Conservation (phyloP, 1,140 invertebrate genomes). For the Marisa cornuarietis region DNA sequence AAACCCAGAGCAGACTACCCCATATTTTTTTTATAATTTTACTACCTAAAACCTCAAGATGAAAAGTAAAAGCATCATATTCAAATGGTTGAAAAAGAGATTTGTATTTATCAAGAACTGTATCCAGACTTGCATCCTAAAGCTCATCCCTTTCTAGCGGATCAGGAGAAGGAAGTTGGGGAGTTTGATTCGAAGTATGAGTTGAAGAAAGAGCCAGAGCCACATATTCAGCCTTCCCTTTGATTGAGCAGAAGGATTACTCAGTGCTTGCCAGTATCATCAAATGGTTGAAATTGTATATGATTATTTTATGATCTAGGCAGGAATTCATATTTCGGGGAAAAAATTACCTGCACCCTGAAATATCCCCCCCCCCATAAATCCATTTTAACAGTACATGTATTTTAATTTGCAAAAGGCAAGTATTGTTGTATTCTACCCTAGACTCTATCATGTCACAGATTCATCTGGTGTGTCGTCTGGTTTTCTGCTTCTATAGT, state of each 20-base stretch:
- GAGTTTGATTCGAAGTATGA: constrained; percentile 40
- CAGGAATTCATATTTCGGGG: background rate
- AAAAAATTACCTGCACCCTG: no score
- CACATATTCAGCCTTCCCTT: constrained; percentile 26
- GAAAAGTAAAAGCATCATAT: constrained; percentile 40
- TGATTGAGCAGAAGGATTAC: background rate
- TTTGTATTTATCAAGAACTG: constrained; percentile 37
- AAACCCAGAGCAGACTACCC: no score
- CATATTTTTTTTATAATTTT: no score
- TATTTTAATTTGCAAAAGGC: no score
- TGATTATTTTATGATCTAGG: background rate
- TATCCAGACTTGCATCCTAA: constrained; percentile 32
- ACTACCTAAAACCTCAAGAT: constrained; percentile 34
- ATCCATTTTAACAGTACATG: no score
- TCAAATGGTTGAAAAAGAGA: constrained; percentile 39
- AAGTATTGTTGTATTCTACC: no score
- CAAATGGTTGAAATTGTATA: background rate
- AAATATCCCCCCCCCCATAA: no score
- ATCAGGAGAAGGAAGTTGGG: constrained; percentile 37
- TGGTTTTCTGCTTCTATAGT: no score
- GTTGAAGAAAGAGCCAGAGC: constrained; percentile 29
- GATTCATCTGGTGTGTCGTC: no score
- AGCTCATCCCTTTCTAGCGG: constrained; percentile 20
- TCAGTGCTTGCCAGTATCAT: no score
- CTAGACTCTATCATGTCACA: no score